Evolutionary conservation across 2,888 invertebrate species (phyloP), one percentile per base, ranked within the genome.

Genomic region (Tetramorium bicarinatum): DNA sequence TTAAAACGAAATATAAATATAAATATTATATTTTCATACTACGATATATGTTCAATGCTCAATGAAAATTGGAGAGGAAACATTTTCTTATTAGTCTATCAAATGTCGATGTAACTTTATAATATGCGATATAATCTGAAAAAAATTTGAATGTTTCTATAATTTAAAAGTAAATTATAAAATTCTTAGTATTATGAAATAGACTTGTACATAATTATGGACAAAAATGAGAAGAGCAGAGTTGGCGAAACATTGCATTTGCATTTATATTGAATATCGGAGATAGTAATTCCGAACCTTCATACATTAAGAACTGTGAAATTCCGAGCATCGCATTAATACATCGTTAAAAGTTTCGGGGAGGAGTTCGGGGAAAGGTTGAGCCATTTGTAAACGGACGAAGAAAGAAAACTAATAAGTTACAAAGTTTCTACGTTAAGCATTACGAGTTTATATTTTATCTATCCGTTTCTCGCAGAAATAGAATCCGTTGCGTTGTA

Each of bases 191-290:
- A 54, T 67, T 21, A 56, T 6, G 29, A 69, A 13, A 77, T 69
- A 29, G 41, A 54, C 15, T 77, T 69, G 54, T 41, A 77, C 67
- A 29, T 77, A 67, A 77, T 69, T 77, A 69, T 34, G 69, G n/a
- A 15, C 21, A 25, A 74, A 34, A 47, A n/a, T 74, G 38, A 80
- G 47, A 71, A 69, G n/a, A 71, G 44, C 34, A 18, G 34, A 72
- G 59, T 74, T 71, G 47, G 25, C 74, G 44, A 80, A 61, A 80
- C 44, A 77, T 69, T 34, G 71, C 21, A 79, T 80, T 80, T 80
- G 59, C 79, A 80, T 80, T 80, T 80, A 61, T 80, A 79, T 79
- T 79, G 74, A 79, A 79, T 72, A 80, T 80, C 59, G 47, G 29
- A 54, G 69, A 77, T 77, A 77, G 44, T 44, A 67, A 13, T 52